These are phyloP conservation scores for Guaruba guarouba DNA, from an alignment of 2,113 vertebrate species.

Conservation along the genomic window DNA sequence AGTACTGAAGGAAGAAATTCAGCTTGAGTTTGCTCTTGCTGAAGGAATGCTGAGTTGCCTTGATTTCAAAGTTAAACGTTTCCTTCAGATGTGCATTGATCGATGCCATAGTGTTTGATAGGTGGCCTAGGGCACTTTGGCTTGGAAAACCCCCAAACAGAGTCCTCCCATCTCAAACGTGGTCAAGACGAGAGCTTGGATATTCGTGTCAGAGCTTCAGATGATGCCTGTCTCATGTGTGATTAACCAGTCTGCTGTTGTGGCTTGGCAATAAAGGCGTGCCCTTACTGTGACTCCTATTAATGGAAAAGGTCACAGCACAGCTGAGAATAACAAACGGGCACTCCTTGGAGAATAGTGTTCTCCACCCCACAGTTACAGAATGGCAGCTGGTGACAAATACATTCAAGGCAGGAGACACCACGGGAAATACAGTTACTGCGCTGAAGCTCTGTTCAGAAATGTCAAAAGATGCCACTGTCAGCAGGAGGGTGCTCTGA, in stretches of 20 bases:
- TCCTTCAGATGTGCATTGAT: not conserved
- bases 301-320: constrained; percentile 56
- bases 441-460: constrained; percentile 11
- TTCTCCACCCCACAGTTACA: constrained; percentile 20
- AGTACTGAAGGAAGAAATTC: not conserved
- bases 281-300: constrained; percentile 18
- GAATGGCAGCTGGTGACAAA: not conserved
- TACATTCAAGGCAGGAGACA: not conserved
- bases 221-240: not conserved
- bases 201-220: not conserved
- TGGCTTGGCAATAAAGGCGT: not conserved
- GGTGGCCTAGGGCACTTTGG: not conserved
- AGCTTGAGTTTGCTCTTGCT: not conserved
- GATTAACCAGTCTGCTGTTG: not conserved
- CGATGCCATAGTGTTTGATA: not conserved
- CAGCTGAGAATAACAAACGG: constrained; percentile 25
- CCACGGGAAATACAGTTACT: not conserved
- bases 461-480: constrained; percentile 43
- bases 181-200: not conserved
- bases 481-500: constrained; percentile 31
- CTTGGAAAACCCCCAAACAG: not conserved
- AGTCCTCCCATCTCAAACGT: not conserved
- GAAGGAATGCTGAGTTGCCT: not conserved
- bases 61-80: not conserved
- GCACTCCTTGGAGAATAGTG: not conserved